Base-by-base conservation (phyloP, 2,113 vertebrate species). In the Syngnathus scovelli region DNA sequence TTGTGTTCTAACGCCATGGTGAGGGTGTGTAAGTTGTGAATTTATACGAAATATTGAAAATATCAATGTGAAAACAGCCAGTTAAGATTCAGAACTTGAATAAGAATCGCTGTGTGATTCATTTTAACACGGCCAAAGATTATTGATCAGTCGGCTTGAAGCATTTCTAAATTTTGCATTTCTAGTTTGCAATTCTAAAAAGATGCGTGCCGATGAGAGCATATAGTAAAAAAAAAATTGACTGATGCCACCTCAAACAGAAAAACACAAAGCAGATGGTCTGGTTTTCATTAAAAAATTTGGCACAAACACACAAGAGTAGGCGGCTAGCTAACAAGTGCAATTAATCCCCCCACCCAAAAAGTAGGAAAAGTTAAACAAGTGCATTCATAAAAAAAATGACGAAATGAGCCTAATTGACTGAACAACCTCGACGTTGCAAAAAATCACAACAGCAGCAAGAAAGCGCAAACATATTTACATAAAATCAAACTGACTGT, bases 371-470 rank as follows among this genome's bases (percentile, higher is more conserved):
- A 13, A 11, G 27, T 23, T 55, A 4, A 27, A 27, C 12, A 61
- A 41, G 61, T 68, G 81, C 81, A 87, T 80, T 79, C 39, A 79
- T 86, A 82, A 88, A 82, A 79, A 83, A 80, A n/a, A n/a, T n/a
- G n/a, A n/a, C n/a, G n/a, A 80, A 74, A 84, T 79, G 78, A 80
- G 74, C 68, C 7, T 68, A 86, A 85, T 81, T 66, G 68, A 58
- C 41, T 70, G 64, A 49, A 69, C 62, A 55, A 77, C 74, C 69
- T 71, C 41, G 41, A 23, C 8, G 64, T 19, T 51, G 19, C 16
- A 16, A 46, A 2, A n/a, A 3, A 59, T 37, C 15, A 19, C 36
- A 5, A 1, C 19, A n/a, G 19, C n/a, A 61, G 9, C 36, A 38
- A 13, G 36, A 39, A 61, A 39, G n/a, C 38, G 11, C 19, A 8